Base-by-base conservation (phyloP, 2,113 vertebrate genomes). In the Rhipidura dahli region DNA sequence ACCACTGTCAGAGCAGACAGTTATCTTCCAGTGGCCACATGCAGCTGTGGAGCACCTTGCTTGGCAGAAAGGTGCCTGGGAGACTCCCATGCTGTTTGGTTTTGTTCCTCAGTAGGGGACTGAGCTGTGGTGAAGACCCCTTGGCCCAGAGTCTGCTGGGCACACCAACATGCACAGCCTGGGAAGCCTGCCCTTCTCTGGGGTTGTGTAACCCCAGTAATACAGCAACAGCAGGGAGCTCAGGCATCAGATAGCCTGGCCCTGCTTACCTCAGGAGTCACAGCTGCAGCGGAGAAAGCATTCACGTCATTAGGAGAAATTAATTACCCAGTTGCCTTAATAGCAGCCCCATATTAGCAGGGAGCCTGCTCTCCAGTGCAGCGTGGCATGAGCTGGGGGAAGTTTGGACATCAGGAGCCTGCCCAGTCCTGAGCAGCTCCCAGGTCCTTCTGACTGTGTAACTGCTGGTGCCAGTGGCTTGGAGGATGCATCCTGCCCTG, bases 311-410 rank as follows among this genome's bases (percentile, higher is more conserved):
- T 92, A 93, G 37, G 42, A 87, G 68, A 93, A 96, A 94, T 89
- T 90, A 89, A 96, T 90, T 90, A 95, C 64, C 59, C 54, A 37
- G 51, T 90, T 93, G 77, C 89, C 64, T 94, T 78, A 90, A 93
- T 63, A 70, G 76, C 80, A 83, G 35, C 68, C 50, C 56, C 31
- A 44, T 81, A 27, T 70, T 80, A 86, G 82, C 73, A 90, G 85
- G 66, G 66, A 92, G 37, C 14, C 44, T 71, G 13, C 47, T 64
- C 59, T 89, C 26, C 50, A 69, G 60, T 13, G 31, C 65, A 68
- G 39, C 0, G 1, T 42, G 54, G 42, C 11, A 15, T 20, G 28
- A 88, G 40, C 59, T 59, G 19, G 21, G 24, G 31, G 11, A 8
- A 54, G 23, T 8, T 10, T 23, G 31, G 44, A 40, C 20, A 56